Evolutionary conservation across 2,797 vertebrate species (phyloP).

Genomic region (Moxostoma hubbsi): DNA sequence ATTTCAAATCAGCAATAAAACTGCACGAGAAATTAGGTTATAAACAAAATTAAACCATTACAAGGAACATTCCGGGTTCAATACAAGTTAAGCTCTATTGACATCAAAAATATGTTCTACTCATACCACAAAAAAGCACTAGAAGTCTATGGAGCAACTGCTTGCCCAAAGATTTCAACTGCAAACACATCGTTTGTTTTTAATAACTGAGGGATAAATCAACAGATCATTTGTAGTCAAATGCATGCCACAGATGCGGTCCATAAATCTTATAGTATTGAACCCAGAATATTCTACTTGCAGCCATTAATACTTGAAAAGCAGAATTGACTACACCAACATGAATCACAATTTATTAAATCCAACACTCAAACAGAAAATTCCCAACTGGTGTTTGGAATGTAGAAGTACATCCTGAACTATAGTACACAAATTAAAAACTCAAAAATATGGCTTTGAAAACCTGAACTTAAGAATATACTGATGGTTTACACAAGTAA

Average conservation of each 20-base stretch:
- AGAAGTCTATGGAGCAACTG: too few species aligned
- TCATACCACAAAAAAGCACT: neutral
- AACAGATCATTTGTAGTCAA: neutral
- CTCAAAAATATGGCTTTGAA: constrained; percentile 48
- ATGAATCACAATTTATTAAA: neutral
- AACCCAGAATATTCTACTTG: neutral
- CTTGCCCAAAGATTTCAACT: too few species aligned
- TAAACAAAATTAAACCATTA: neutral
- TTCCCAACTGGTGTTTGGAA: constrained; percentile 22
- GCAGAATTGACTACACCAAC: neutral
- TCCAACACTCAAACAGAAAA: neutral
- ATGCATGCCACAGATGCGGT: neutral
- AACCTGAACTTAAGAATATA: constrained; percentile 34
- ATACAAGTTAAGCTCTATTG: neutral
- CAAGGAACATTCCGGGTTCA: constrained; percentile 2
- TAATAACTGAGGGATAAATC: neutral
- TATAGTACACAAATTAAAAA: constrained; percentile 21
- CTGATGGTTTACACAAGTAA: constrained; percentile 1
- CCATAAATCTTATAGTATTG: neutral
- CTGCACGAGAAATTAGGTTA: neutral
- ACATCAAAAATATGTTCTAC: neutral
- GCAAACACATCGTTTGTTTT: too few species aligned
- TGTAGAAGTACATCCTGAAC: constrained; percentile 61
- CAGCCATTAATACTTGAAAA: neutral
- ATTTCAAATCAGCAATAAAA: constrained; percentile 14